Evolutionary conservation across 1,140 invertebrate species (phyloP), one percentile per base, ranked within the genome.

Genomic region (Triops longicaudatus): DNA sequence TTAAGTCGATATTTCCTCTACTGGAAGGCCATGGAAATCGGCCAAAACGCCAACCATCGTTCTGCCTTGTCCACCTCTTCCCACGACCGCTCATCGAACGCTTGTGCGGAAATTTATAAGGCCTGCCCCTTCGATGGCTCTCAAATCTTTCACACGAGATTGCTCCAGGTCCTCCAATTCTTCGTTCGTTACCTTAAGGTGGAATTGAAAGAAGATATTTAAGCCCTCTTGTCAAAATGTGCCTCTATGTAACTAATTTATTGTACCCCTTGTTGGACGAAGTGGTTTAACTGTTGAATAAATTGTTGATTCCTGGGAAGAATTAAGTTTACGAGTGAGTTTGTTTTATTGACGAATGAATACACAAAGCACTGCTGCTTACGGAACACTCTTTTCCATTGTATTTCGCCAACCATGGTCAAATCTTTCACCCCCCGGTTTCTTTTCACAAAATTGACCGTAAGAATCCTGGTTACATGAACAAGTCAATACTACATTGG

Each of bases 1-100:
- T 22, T 63, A 17, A 63, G 14, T 63, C 50, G 50, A 63, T 78
- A 77, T 43, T 78, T 78, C 77, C 77, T 73, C 42, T 78, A 74
- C 73, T 42, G 28, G 26, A 74, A 31, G 41, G 73, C 73, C 28
- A 74, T 42, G 28, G 73, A 74, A 42, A 63, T 63, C 50, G 50
- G 50, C 50, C 50, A 63, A 63, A 14, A 63, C 50, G 14, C 1
- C 10, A 63, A 22, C 50, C n/a, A 63, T 14, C 17, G 22, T 63
- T 6, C 17, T 63, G 17, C 50, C 22, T 37, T 37, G 31, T 37
- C 31, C 31, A 37, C 31, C 7, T 37, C 31, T 37, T 72, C 72
- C 12, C 10, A 28, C 26, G 27, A 42, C 26, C 9, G 27, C 7
- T 9, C 28, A 74, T 31, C 6, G 22, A 74, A 74, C 17, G 17